A percentile compares a stretch with the other conserved stretches of the same genome.
These are phyloP conservation scores for Galbula dea DNA, from an alignment of 2,113 vertebrate genomes.

Conservation along the genomic window DNA sequence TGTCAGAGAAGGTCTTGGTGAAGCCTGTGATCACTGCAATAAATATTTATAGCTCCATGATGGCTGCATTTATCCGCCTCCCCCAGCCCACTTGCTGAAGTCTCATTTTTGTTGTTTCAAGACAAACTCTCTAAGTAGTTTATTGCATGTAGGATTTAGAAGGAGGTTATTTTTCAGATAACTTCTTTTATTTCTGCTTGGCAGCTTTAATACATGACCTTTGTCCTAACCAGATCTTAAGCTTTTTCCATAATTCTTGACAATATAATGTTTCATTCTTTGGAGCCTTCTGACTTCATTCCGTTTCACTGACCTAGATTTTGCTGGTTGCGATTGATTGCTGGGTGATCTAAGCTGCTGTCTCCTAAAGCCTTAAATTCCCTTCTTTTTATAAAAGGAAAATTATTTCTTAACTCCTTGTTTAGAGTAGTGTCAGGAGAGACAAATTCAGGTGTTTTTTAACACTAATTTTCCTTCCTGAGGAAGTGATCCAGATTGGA, in stretches of 20 bases:
- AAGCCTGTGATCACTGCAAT: neutral
- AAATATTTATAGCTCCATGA: neutral
- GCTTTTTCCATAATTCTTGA: conserved; percentile 12
- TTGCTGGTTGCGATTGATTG: conserved; percentile 34
- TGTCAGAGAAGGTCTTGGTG: neutral
- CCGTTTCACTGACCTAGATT: conserved; percentile 48
- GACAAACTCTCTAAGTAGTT: neutral
- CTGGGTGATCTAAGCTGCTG: conserved; percentile 14
- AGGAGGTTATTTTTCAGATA: neutral
- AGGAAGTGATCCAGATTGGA: neutral
- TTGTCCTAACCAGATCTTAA: conserved; percentile 40
- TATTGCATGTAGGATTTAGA: neutral
- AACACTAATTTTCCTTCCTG: neutral
- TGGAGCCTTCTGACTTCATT: conserved; percentile 22
- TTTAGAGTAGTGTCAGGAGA: neutral
- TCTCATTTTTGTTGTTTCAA: neutral
- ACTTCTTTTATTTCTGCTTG: neutral
- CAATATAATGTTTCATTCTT: conserved; percentile 29
- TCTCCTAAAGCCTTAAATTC: conserved; percentile 12
- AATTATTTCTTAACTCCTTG: conserved; percentile 39
- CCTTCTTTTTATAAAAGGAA: neutral
- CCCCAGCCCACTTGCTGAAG: neutral
- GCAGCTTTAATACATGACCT: conserved; percentile 16
- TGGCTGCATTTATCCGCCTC: neutral
- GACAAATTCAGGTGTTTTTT: neutral